A percentile compares a stretch with the other conserved stretches of the same genome.
Evolutionary conservation across 2,797 vertebrate genomes (phyloP).

Genomic region (Rhadinocentrus ornatus): DNA sequence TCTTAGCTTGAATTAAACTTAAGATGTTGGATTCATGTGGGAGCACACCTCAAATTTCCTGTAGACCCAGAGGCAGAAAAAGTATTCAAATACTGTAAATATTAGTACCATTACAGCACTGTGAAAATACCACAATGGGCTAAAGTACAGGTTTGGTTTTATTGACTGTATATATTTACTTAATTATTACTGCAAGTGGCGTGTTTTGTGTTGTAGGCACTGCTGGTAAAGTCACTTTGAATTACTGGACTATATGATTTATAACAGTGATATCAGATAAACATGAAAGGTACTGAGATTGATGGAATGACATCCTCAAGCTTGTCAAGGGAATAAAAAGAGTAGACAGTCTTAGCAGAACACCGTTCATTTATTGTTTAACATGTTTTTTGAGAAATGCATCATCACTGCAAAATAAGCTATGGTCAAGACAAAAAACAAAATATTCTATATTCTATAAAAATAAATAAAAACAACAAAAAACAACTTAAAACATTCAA

Average conservation of each 20-base stretch:
- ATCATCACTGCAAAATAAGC: no score
- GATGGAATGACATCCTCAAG: not conserved
- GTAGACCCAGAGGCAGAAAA: conserved; percentile 2
- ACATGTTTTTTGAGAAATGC: no score
- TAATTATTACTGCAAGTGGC: no score
- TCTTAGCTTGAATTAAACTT: not conserved
- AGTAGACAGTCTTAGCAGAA: not conserved
- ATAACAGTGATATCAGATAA: not conserved
- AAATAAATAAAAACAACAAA: no score
- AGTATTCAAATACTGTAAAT: not conserved
- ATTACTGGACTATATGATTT: not conserved
- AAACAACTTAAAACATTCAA: no score
- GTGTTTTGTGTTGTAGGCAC: not conserved
- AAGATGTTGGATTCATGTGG: not conserved
- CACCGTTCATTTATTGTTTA: no score
- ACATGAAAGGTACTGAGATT: not conserved
- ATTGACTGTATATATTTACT: not conserved
- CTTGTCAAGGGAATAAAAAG: not conserved
- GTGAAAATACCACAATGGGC: not conserved
- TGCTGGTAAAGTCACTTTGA: not conserved
- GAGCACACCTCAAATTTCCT: not conserved
- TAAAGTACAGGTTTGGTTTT: not conserved
- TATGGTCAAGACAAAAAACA: no score
- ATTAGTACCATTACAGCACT: not conserved
- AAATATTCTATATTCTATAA: no score